A percentile compares a stretch with the other conserved stretches of the same genome.
Conservation (phyloP, 2,888 invertebrate species). For the Drosophila atripex region DNA sequence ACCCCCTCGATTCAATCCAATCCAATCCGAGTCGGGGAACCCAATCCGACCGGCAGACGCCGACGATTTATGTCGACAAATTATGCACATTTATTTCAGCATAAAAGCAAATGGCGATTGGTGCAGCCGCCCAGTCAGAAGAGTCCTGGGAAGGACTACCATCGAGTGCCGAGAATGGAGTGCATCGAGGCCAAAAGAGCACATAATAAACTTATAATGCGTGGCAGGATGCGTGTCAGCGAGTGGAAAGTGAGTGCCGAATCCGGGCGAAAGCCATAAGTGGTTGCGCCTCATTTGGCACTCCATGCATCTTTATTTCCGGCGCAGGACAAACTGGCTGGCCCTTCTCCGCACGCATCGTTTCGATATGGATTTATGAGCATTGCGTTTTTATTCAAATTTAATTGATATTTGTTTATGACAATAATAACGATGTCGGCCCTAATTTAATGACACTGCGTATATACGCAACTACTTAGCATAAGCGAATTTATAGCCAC, state of each 20-base stretch:
- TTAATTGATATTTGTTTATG: constrained; percentile 62
- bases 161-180: constrained; percentile 9
- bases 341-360: constrained; percentile 6
- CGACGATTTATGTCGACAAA: constrained; percentile 64
- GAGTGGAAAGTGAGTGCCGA: constrained; percentile 21
- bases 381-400: constrained; percentile 74
- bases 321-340: background rate
- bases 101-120: constrained; percentile 47
- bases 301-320: constrained; percentile 49
- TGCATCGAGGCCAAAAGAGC: constrained; percentile 50
- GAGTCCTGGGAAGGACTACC: constrained; percentile 2
- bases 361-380: constrained; percentile 45
- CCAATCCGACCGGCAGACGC: constrained; percentile 23
- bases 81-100: constrained; percentile 67
- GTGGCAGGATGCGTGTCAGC: constrained; percentile 48
- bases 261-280: constrained; percentile 41
- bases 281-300: constrained; percentile 63
- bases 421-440: constrained; percentile 43
- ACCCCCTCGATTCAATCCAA: constrained; percentile 19
- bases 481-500: constrained; percentile 24
- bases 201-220: constrained; percentile 69
- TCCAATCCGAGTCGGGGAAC: constrained; percentile 20
- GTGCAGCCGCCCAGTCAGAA: constrained; percentile 10
- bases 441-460: constrained; percentile 36
- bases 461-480: constrained; percentile 25